These are phyloP conservation scores for Colistium nudipinnis DNA, from an alignment of 2,113 vertebrate genomes.

Conservation along the genomic window DNA sequence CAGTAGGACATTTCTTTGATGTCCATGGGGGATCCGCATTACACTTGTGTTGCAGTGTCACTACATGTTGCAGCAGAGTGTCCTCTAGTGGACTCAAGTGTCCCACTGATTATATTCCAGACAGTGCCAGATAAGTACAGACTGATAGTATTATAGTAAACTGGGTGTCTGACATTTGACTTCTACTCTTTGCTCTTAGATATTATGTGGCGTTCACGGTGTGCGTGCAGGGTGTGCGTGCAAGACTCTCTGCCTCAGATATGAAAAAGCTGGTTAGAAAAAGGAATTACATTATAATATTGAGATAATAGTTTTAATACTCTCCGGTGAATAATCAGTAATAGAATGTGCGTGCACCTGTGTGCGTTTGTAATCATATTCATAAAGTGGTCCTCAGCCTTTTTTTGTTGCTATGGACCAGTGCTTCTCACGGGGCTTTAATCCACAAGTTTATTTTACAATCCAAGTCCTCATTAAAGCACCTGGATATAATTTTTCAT, in stretches of 20 bases:
- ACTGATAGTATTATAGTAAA: no score
- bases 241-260: background rate
- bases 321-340: background rate
- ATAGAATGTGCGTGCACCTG: background rate
- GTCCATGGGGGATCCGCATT: background rate
- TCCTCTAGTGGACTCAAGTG: conserved; percentile 49
- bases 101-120: background rate
- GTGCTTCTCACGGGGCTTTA: background rate
- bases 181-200: no score
- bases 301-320: background rate
- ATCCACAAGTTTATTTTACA: background rate
- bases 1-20: background rate
- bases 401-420: background rate
- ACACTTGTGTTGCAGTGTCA: background rate
- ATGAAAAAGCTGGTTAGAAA: background rate
- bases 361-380: background rate
- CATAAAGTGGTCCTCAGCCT: background rate
- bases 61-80: conserved; percentile 45
- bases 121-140: no score
- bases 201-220: no score
- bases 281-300: background rate
- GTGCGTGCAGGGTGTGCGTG: background rate
- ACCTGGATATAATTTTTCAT: background rate
- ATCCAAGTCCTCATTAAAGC: background rate
- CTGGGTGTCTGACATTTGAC: background rate